These are phyloP conservation scores for Nyctibius bracteatus DNA, from an alignment of 2,113 vertebrate species.

Conservation along the genomic window DNA sequence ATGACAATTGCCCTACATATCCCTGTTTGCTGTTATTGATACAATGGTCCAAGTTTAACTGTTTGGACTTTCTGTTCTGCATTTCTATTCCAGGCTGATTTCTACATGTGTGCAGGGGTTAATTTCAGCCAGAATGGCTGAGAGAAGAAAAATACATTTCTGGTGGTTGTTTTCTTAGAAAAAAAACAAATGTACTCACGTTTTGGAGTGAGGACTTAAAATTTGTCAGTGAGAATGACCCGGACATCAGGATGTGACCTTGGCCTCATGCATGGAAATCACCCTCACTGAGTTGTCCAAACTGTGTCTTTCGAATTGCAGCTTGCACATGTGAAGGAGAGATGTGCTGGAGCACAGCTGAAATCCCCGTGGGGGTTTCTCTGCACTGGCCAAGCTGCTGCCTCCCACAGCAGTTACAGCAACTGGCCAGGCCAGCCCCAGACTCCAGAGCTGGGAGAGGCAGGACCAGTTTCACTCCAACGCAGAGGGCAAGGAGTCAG, in stretches of 20 bases:
- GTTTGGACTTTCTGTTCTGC: background rate
- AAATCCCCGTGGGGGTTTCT: accelerated
- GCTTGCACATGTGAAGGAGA: background rate
- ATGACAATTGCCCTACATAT: background rate
- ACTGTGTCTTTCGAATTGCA: background rate
- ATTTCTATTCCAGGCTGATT: background rate
- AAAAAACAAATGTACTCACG: background rate
- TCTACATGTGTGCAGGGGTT: background rate
- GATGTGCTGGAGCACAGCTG: background rate
- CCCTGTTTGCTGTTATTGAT: background rate
- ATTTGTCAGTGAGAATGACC: background rate
- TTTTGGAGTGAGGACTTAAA: background rate
- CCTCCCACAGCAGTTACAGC: background rate
- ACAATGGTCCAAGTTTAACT: background rate
- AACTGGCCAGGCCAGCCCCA: background rate
- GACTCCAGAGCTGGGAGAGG: background rate
- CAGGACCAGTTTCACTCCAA: background rate
- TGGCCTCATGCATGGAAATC: background rate
- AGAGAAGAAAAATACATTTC: background rate
- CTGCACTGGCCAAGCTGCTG: background rate
- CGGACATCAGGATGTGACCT: background rate
- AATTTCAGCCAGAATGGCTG: background rate
- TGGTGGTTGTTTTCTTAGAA: background rate
- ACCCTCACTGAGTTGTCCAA: background rate
- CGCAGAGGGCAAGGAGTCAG: background rate